Evolutionary conservation across 2,113 vertebrate species (phyloP), one percentile per base, ranked within the genome.

Genomic region (Scomber scombrus): DNA sequence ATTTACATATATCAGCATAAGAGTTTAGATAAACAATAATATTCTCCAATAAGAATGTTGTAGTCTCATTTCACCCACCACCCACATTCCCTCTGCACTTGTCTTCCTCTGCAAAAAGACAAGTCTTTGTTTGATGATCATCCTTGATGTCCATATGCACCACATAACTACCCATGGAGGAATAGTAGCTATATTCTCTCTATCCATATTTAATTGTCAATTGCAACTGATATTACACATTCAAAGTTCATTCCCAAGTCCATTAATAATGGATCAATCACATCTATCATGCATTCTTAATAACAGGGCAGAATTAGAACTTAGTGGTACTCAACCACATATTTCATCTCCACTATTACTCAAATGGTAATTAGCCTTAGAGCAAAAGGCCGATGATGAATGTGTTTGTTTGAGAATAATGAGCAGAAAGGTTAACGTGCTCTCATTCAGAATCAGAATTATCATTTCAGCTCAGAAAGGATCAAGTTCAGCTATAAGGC

Each of bases 221-320:
- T 84, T 58, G 56, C 83, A 79, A 84, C 77, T 78, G 77, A 92
- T 90, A 90, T 91, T 88, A 82, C 61, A 75, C 75, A 90, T 91
- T 91, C 72, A 85, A 82, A 89, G 85, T 91, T 91, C 80, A 81
- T 90, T 88, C 70, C 67, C 49, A 26, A 77, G 80, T 43, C 63
- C 60, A 87, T 94, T 74, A 91, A 89, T 93, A 84, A 91, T 92
- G 61, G 45, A 91, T 91, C 68, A n/a, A 60, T 85, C 88, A 73
- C 77, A 87, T 91, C 82, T 62, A 66, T 88, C 85, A 88, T 82
- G 80, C 75, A 87, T 90, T 91, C 80, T 89, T 90, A 89, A 93
- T 92, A 86, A 71, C 49, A n/a, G 86, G 78, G 57, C 66, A 74
- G 64, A 91, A 88, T 88, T 85, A 90, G 89, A 91, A 89, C 57